Evolutionary conservation across 2,113 vertebrate genomes (phyloP), one percentile per base, ranked within the genome.

Genomic region (Phyllostomus discolor): DNA sequence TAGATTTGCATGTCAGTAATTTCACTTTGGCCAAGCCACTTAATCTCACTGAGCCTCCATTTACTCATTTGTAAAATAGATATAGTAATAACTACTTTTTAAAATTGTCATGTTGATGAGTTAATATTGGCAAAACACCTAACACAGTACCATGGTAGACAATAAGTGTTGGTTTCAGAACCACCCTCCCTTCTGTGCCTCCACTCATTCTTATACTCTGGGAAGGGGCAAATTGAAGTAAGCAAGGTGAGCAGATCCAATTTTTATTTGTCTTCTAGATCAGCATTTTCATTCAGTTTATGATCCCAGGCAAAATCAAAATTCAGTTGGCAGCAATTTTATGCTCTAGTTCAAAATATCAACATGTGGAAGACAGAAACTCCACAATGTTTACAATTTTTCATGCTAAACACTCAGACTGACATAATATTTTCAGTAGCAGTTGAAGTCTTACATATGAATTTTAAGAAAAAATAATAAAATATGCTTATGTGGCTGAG

Each of bases 341-440:
- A 72, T 86, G 20, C 76, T 88, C 2, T 54, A 93, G 50, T 95
- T 98, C 59, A 94, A 94, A 81, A 85, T 70, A 92, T 50, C 88
- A 96, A 80, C 66, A 62, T 66, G 64, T 33, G 43, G 41, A 84
- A 78, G 41, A 73, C 52, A 95, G n/a, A 16, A 81, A 69, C 79
- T 70, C 66, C 48, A 78, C 52, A 64, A 20, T 75, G 43, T 97
- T 97, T 91, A 69, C 5, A 70, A 78, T 92, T 78, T 88, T 31
- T 28, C 79, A 62, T 73, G 41, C 50, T 94, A 90, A 94, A 90
- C 92, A 95, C 92, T 95, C 95, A 88, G 57, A 83, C 48, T 93
- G 83, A 87, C 35, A 22, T 81, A 75, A 66, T 95, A 76, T 95
- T 97, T 95, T 90, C 76, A 79, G 81, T 72, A 90, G 54, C 10